phyloP scores from a whole-genome alignment of 2,797 vertebrate genomes.

The Sebastiscus albofasciatus region DNA sequence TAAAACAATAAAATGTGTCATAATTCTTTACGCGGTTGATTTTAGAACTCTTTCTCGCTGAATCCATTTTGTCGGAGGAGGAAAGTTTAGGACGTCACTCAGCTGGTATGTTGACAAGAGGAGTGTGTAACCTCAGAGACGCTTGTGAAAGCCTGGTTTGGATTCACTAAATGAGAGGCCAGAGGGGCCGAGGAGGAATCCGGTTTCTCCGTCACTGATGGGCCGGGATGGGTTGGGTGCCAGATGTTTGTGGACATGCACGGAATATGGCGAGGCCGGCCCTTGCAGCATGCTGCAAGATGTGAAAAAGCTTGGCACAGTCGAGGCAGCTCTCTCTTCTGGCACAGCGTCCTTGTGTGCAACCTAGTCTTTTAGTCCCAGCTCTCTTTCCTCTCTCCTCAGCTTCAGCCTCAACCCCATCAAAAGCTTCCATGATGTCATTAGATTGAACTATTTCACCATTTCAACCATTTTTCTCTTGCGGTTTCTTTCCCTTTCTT shows the following conservation, averaged over 20 bases:
- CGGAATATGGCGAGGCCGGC: constrained; percentile 40
- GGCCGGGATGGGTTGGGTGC: constrained; percentile 50
- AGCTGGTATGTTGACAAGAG: constrained; percentile 22
- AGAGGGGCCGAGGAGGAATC: constrained; percentile 43
- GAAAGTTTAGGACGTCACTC: constrained; percentile 3
- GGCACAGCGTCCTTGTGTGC: constrained; percentile 36
- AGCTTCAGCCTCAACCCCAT: constrained; percentile 6
- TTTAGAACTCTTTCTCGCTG: neutral
- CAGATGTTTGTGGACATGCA: constrained; percentile 76
- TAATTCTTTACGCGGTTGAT: neutral
- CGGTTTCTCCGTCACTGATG: constrained; percentile 46
- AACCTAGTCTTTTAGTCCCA: constrained; percentile 12
- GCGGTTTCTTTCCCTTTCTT: neutral
- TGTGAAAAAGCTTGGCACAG: constrained; percentile 67
- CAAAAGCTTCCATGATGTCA: constrained; percentile 29
- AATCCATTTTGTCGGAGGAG: neutral
- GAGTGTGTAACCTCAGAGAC: constrained; percentile 21
- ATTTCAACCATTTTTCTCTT: neutral
- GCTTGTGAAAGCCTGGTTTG: constrained; percentile 27
- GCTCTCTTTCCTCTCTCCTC: neutral
- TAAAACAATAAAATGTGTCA: neutral
- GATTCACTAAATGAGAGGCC: constrained; percentile 49
- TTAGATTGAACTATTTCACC: neutral
- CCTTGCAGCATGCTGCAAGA: constrained; percentile 61
- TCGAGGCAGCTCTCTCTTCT: constrained; percentile 51